Evolutionary conservation across 2,113 vertebrate genomes (phyloP).

Genomic region (Corydoras sp.): DNA sequence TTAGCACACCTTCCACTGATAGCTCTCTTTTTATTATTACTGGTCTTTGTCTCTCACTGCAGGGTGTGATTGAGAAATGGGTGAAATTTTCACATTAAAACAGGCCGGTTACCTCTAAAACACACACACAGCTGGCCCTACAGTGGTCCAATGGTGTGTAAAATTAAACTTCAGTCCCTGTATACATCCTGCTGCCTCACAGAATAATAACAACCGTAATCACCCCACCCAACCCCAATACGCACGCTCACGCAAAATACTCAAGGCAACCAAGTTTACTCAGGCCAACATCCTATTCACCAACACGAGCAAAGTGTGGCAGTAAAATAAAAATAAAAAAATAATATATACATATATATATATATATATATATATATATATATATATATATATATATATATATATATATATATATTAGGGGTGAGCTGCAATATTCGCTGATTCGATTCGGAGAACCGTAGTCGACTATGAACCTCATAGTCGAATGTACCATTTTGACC

Average conservation of each 20-base stretch:
- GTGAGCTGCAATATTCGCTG: too few species aligned
- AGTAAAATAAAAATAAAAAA: neutral
- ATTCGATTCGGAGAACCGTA: too few species aligned
- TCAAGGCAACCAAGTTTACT: neutral
- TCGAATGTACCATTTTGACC: too few species aligned
- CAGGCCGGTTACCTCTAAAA: neutral
- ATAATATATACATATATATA: too few species aligned
- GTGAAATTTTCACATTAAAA: constrained; percentile 24
- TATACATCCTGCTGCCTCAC: constrained; percentile 53
- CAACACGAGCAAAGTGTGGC: neutral
- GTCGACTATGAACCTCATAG: too few species aligned
- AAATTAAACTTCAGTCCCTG: constrained; percentile 67
- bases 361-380: too few species aligned
- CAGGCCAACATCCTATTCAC: neutral
- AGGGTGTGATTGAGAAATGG: constrained; percentile 3
- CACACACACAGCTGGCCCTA: constrained; percentile 14
- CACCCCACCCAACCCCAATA: constrained; percentile 38
- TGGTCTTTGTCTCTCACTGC: neutral
- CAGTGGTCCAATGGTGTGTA: constrained; percentile 63
- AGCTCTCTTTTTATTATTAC: neutral
- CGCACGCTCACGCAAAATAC: neutral
- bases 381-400: too few species aligned
- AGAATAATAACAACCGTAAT: constrained; percentile 57
- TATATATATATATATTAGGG: too few species aligned
- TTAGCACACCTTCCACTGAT: too few species aligned